Conservation (phyloP, 2,113 vertebrate genomes). For the Salvelinus fontinalis region DNA sequence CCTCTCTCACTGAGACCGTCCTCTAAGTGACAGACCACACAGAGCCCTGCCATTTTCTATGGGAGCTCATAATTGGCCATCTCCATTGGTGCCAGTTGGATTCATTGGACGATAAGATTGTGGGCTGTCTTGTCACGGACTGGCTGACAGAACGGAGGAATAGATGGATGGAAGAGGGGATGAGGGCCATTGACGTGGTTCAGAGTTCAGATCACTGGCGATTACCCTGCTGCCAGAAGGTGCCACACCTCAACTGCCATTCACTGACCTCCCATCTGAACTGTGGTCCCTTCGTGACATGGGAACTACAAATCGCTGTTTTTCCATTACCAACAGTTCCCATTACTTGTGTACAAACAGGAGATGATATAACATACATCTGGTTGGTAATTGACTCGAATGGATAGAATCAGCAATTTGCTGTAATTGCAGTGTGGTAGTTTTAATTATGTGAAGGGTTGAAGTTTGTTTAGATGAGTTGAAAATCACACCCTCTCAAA, state of each 20-base stretch:
- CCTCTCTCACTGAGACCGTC: constrained; percentile 51
- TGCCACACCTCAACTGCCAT: not conserved
- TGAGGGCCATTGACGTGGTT: constrained; percentile 13
- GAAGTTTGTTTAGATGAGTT: not conserved
- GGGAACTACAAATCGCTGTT: not conserved
- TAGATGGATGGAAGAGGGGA: not conserved
- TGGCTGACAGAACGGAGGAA: constrained; percentile 10
- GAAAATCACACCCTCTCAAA: not conserved
- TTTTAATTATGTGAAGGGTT: too few relatives aligned
- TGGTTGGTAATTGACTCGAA: too few relatives aligned
- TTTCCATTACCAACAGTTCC: too few relatives aligned
- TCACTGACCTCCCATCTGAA: not conserved
- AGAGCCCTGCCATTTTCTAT: constrained; percentile 35
- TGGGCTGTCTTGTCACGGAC: too few relatives aligned
- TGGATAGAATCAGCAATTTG: too few relatives aligned
- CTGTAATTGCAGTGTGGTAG: too few relatives aligned
- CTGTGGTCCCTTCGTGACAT: not conserved
- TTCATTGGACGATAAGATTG: constrained; percentile 12
- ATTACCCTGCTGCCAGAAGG: not conserved
- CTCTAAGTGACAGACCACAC: constrained; percentile 40
- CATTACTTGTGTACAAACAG: too few relatives aligned
- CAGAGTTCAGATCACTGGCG: constrained; percentile 16
- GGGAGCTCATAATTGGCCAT: constrained; percentile 57
- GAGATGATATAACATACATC: too few relatives aligned
- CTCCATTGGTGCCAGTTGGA: constrained; percentile 30